Evolutionary conservation across 2,888 invertebrate genomes (phyloP), one percentile per base, ranked within the genome.

Genomic region (Sphinx pinastri): DNA sequence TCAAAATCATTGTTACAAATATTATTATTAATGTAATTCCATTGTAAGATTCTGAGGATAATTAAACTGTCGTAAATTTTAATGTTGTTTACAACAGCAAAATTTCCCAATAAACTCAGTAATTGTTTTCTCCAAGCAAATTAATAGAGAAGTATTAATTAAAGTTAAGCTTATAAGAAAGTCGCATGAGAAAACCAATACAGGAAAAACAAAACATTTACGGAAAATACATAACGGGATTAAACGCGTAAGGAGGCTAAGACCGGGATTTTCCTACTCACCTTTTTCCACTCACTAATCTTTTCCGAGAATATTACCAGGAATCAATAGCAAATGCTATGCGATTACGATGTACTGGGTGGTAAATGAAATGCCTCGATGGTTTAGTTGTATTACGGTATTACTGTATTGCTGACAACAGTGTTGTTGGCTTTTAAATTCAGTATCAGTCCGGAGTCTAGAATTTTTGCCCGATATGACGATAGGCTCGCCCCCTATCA

Each of bases 241-340:
- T 63, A 49, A 47, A 63, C 19, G 49, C 19, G 19, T 6, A 13
- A 63, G 19, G 49, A 63, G 0, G 38, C 49, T 47, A 25, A 19
- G 19, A 49, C 49, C 13, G 63, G 63, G 19, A 49, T 63, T 49
- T 47, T 47, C 49, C 47, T 19, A 63, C 63, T 19, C 38, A 58
- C 38, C 13, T 58, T 63, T 63, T 63, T 19, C 47, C 63, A 49
- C 19, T 49, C 63, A 19, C 47, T 49, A 63, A 49, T 49, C 49
- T 63, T 49, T 63, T 63, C 19, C 63, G 63, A 13, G 49, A 25
- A 63, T 49, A 63, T 63, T 63, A 68, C 38, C 12, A 13, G 19
- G 45, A 55, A 57, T 57, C 45, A 68, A 55, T 54, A 51, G 19
- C 70, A 71, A 76, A 75, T 73, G 71, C 63, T 63, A 67, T 70